phyloP scores from a whole-genome alignment of 1,140 invertebrate genomes.

The Lethrus apterus region DNA sequence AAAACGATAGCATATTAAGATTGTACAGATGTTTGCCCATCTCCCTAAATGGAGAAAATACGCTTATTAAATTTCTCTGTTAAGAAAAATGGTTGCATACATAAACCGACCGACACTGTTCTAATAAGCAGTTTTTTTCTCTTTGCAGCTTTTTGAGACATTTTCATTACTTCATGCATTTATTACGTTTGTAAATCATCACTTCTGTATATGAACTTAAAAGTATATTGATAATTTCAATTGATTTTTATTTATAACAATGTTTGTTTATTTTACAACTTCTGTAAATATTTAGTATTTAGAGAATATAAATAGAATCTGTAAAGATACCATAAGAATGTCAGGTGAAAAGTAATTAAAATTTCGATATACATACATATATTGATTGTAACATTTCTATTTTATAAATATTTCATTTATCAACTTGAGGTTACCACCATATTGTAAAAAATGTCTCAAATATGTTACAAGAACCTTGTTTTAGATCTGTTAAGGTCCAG shows the following conservation, averaged over 20 bases:
- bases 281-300: slow-evolving; percentile 10
- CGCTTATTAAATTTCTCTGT: slow-evolving; percentile 19
- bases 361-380: too few relatives aligned
- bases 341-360: too few relatives aligned
- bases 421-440: too few relatives aligned
- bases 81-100: slow-evolving; percentile 6
- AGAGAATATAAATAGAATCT: slow-evolving; percentile 3
- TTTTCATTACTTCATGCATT: slow-evolving; percentile 20
- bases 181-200: not conserved
- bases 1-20: slow-evolving; percentile 12
- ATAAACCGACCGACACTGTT: slow-evolving; percentile 1
- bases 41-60: slow-evolving; percentile 12
- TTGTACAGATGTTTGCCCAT: slow-evolving; percentile 12
- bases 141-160: slow-evolving; percentile 25
- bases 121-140: slow-evolving; percentile 13
- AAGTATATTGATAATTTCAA: not conserved
- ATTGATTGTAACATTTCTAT: too few relatives aligned
- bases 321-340: slow-evolving; percentile 5
- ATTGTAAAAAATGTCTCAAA: slow-evolving; percentile 19
- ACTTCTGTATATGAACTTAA: slow-evolving; percentile 4
- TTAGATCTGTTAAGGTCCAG: slow-evolving; percentile 4
- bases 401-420: too few relatives aligned
- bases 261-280: slow-evolving; percentile 5
- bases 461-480: slow-evolving; percentile 8
- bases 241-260: slow-evolving; percentile 9